Conservation (phyloP, 2,888 invertebrate genomes). For the Molanna angustata region DNA sequence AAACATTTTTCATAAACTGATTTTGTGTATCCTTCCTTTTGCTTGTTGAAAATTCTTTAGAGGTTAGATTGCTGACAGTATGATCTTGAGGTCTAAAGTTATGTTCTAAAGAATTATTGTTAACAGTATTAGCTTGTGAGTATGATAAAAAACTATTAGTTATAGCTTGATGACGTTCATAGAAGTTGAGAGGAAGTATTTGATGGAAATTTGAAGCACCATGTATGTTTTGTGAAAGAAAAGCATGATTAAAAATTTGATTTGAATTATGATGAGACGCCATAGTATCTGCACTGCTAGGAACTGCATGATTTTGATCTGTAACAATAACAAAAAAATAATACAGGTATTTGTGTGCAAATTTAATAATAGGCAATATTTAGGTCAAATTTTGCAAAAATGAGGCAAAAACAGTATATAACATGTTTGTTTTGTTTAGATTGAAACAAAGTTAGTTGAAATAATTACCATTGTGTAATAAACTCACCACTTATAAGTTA, state of each 20-base stretch:
- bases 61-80: background rate
- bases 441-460: no score
- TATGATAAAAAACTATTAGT: constrained; percentile 26
- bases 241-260: constrained; percentile 20
- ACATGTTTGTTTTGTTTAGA: no score
- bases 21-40: constrained; percentile 9
- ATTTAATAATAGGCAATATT: no score
- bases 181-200: constrained; percentile 26
- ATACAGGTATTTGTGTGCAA: no score
- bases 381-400: no score
- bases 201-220: constrained; percentile 17
- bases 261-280: no score
- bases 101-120: constrained; percentile 7
- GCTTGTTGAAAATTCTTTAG: constrained; percentile 2
- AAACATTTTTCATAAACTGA: constrained; percentile 6
- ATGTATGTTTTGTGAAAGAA: constrained; percentile 26
- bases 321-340: no score
- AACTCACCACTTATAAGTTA: no score
- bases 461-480: no score
- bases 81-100: constrained; percentile 13
- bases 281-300: no score
- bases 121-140: constrained; percentile 13
- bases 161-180: constrained; percentile 27
- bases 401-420: no score
- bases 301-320: no score